These are phyloP conservation scores for Macaria notata DNA, from an alignment of 2,888 invertebrate genomes.

Conservation along the genomic window DNA sequence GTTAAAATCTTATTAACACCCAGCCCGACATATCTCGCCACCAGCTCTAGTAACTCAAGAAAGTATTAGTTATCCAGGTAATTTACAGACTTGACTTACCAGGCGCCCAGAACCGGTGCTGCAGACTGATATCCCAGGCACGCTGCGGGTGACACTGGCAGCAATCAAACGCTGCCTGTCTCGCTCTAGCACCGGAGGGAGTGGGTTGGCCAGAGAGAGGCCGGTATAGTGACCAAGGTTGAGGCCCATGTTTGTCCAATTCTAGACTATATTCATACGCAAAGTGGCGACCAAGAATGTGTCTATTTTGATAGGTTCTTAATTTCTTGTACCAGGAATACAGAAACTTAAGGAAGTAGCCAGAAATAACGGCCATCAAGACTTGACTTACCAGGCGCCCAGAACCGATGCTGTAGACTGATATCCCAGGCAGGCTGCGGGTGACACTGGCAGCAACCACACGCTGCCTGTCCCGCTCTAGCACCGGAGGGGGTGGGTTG, in stretches of 20 bases:
- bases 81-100: constrained; percentile 63
- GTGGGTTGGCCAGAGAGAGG: constrained; percentile 58
- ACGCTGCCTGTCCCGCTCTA: constrained; percentile 53
- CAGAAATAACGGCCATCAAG: too few relatives aligned
- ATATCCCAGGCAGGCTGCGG: constrained; percentile 76
- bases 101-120: constrained; percentile 78
- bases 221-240: constrained; percentile 89
- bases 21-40: too few relatives aligned
- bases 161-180: constrained; percentile 68
- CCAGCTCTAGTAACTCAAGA: too few relatives aligned
- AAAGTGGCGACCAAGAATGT: too few relatives aligned
- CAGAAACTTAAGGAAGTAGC: too few relatives aligned
- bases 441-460: constrained; percentile 75
- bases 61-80: too few relatives aligned
- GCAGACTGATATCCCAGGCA: constrained; percentile 75
- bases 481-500: constrained; percentile 49
- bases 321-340: too few relatives aligned
- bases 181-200: constrained; percentile 38
- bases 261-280: too few relatives aligned
- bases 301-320: too few relatives aligned
- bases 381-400: constrained; percentile 73
- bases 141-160: constrained; percentile 75
- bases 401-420: constrained; percentile 74
- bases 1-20: too few relatives aligned
- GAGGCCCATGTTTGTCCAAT: too few relatives aligned